A percentile compares a stretch with the other conserved stretches of the same genome.
These are phyloP conservation scores for Paradoxurus hermaphroditus DNA, from an alignment of 2,113 vertebrate species.

Conservation along the genomic window DNA sequence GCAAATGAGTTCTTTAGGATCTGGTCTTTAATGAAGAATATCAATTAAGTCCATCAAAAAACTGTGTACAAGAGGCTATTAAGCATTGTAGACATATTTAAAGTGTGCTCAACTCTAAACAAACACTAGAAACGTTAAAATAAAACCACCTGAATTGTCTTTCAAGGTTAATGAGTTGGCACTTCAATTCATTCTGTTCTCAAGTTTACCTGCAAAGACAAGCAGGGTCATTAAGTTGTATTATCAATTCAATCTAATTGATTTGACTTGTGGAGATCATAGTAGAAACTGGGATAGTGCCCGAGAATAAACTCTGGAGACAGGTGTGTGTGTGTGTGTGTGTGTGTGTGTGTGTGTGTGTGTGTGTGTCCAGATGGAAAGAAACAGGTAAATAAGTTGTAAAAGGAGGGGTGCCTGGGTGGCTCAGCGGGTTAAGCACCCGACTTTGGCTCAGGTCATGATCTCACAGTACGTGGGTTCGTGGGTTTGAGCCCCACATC, in stretches of 20 bases:
- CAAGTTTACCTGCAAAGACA: conserved; percentile 78
- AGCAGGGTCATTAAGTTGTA: conserved; percentile 74
- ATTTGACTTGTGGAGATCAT: conserved; percentile 68
- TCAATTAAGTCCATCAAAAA: conserved; percentile 70
- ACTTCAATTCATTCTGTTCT: conserved; percentile 74
- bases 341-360: background rate
- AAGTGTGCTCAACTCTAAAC: conserved; percentile 58
- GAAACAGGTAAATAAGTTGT: conserved; percentile 60
- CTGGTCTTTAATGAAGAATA: conserved; percentile 68
- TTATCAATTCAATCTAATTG: conserved; percentile 76
- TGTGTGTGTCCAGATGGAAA: background rate
- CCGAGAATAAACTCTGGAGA: conserved; percentile 56
- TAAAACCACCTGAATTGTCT: conserved; percentile 75
- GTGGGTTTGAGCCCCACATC: no score
- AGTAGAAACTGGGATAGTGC: conserved; percentile 38
- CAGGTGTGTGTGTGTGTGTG: background rate
- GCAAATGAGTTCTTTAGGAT: conserved; percentile 49
- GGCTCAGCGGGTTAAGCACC: no score
- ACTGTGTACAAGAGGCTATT: conserved; percentile 66
- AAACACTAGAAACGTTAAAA: conserved; percentile 59
- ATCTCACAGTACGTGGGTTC: no score
- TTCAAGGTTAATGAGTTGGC: conserved; percentile 79
- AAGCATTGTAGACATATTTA: conserved; percentile 62
- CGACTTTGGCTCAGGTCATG: no score
- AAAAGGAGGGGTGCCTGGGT: background rate